Conservation (phyloP, 2,797 vertebrate genomes). For the Anguilla anguilla region DNA sequence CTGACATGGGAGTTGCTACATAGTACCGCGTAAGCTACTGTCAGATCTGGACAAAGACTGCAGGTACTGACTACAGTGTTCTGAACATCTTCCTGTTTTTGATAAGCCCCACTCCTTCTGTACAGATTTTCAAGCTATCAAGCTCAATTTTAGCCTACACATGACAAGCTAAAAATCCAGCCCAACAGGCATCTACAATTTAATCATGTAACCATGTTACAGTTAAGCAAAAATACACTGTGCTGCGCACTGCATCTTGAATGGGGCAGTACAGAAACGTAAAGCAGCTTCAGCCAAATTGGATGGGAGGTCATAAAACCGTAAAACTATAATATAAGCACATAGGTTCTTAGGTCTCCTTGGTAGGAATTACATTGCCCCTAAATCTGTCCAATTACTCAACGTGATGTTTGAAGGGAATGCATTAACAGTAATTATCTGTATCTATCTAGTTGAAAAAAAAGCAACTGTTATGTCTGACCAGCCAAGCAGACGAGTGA, state of each 20-base stretch:
- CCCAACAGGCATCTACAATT: slow-evolving; percentile 2
- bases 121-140: neutral
- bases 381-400: neutral
- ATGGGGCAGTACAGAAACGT: neutral
- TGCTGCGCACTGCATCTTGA: neutral
- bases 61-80: neutral
- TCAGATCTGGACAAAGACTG: neutral
- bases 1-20: neutral
- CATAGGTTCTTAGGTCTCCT: neutral
- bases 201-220: neutral
- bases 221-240: neutral
- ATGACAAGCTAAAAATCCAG: slow-evolving; percentile 11
- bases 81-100: neutral
- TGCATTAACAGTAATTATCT: neutral
- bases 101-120: neutral
- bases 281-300: neutral
- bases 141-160: slow-evolving; percentile 2
- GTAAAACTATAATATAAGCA: neutral
- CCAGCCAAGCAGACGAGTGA: neutral
- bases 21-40: neutral
- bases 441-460: neutral
- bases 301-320: neutral
- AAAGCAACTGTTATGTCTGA: neutral
- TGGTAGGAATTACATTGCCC: neutral
- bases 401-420: too few species aligned